Evolutionary conservation across 2,888 invertebrate species (phyloP).

Genomic region (Drosophila mercatorum): DNA sequence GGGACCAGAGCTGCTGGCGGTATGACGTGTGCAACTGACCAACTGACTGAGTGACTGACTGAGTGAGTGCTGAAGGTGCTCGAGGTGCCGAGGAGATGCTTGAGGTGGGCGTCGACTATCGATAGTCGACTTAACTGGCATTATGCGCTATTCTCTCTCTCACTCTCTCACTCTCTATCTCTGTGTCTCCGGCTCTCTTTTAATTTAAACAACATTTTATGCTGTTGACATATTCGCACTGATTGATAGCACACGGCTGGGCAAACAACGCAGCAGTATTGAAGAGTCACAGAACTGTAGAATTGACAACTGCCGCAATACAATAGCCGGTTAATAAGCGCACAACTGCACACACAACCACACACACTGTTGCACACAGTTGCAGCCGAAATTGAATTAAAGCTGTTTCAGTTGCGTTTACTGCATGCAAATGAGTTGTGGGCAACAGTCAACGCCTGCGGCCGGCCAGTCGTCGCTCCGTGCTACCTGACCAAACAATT

Average conservation of each 20-base stretch:
- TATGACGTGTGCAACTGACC: conserved; percentile 37
- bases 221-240: conserved; percentile 67
- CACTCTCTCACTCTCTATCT: conserved; percentile 1
- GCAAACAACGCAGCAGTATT: conserved; percentile 4
- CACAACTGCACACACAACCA: not conserved
- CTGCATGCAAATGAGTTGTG: conserved; percentile 72
- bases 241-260: conserved; percentile 51
- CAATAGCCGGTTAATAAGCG: conserved; percentile 71
- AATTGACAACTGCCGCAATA: conserved; percentile 32
- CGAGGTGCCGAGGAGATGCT: conserved; percentile 22
- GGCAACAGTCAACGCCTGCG: conserved; percentile 58
- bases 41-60: conserved; percentile 44
- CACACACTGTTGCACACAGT: conserved; percentile 13
- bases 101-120: conserved; percentile 52
- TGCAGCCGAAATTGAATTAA: conserved; percentile 71
- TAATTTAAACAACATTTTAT: conserved; percentile 43
- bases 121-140: conserved; percentile 68
- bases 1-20: conserved; percentile 45
- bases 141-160: conserved; percentile 51
- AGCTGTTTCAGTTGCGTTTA: conserved; percentile 64
- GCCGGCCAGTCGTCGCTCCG: conserved; percentile 27
- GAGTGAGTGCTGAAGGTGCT: conserved; percentile 22
- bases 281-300: conserved; percentile 12
- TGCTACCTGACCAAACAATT: conserved; percentile 62
- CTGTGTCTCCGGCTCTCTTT: conserved; percentile 10